Conservation (phyloP, 1,140 invertebrate species). For the Lasaia peninsularis region DNA sequence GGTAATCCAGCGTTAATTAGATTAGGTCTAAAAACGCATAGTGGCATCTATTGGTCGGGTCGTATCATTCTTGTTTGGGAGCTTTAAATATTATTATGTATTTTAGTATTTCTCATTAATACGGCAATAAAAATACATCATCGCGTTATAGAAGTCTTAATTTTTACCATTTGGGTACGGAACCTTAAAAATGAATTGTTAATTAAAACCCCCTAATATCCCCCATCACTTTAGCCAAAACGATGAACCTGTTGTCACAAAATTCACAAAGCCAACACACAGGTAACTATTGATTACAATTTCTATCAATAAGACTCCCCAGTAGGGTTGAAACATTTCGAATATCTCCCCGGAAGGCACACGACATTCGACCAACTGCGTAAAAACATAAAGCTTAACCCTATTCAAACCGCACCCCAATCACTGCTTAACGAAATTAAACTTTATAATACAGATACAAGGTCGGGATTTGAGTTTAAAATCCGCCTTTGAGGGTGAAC, state of each 20-base stretch:
- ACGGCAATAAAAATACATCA: too few species aligned
- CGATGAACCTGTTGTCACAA: constrained; percentile 4
- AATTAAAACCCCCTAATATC: background rate
- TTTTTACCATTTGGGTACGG: too few species aligned
- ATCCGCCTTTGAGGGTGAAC: constrained; percentile 20
- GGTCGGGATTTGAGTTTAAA: constrained; percentile 7
- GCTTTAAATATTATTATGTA: too few species aligned
- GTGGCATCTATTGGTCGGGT: too few species aligned
- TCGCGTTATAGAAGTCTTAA: too few species aligned
- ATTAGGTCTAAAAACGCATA: too few species aligned
- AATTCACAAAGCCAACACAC: constrained; percentile 12
- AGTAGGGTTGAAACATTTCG: background rate
- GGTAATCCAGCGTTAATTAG: too few species aligned
- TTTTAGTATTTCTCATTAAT: too few species aligned
- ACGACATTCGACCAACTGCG: constrained; percentile 11
- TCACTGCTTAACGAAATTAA: background rate
- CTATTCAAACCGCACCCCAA: background rate
- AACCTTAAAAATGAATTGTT: background rate
- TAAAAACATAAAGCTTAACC: constrained; percentile 12
- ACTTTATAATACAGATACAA: constrained; percentile 10
- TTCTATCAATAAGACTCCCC: background rate
- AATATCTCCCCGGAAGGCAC: background rate
- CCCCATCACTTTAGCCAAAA: background rate
- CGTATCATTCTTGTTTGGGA: too few species aligned
- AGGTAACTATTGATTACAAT: constrained; percentile 13